Conservation (phyloP, 2,888 invertebrate species). For the Petrolisthes cinctipes region DNA sequence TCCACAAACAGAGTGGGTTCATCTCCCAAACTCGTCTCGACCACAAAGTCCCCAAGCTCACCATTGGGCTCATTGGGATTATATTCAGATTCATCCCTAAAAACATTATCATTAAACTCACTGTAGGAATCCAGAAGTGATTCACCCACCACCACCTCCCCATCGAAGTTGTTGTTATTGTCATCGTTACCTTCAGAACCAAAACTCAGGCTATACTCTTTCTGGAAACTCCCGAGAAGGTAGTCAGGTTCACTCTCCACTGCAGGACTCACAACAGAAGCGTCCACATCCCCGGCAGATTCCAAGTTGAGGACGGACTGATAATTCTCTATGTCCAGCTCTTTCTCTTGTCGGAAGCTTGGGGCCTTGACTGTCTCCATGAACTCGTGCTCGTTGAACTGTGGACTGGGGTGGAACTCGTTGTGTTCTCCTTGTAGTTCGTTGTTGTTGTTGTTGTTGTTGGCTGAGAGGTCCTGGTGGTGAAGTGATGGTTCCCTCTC, state of each 20-base stretch:
- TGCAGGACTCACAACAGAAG: background rate
- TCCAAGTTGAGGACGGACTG: background rate
- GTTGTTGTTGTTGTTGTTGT: too few relatives aligned
- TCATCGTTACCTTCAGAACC: background rate
- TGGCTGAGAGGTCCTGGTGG: too few relatives aligned
- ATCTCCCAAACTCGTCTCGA: background rate
- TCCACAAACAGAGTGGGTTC: background rate
- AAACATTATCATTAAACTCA: background rate
- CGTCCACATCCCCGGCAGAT: background rate
- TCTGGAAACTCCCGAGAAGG: too few relatives aligned
- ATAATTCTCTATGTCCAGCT: background rate
- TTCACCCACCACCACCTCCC: background rate
- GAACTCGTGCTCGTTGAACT: background rate
- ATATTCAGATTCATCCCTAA: background rate
- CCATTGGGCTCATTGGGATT: background rate
- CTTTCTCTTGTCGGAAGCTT: background rate
- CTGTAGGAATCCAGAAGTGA: background rate
- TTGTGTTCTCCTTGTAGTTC: background rate
- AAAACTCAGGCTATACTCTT: background rate
- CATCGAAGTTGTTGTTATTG: too few relatives aligned
- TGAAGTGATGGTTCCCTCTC: too few relatives aligned
- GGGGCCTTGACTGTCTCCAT: background rate
- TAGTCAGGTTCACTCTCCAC: background rate
- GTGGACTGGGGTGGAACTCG: background rate
- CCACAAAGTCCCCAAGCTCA: background rate